Evolutionary conservation across 2,113 vertebrate genomes (phyloP), one percentile per base, ranked within the genome.

Genomic region (Eidolon helvum): DNA sequence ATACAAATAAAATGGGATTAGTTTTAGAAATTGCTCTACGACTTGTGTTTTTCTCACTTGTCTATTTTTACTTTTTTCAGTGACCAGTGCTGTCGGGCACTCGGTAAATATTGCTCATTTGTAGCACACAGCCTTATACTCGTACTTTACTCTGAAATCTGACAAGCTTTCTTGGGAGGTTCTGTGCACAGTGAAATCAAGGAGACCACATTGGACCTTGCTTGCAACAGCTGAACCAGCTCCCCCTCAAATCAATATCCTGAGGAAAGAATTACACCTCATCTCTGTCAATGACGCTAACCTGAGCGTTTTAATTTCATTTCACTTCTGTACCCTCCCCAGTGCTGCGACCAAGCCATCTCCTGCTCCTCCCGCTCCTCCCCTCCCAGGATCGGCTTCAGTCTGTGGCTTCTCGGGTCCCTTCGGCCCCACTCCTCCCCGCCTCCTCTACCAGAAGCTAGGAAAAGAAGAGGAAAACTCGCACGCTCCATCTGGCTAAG

Each of bases 161-260:
- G 15, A 0, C 4, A 24, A 40, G 38, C 68, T 18, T 65, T 40
- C 45, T 43, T 43, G 35, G 45, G n/a, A 77, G 22, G 43, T 63
- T 65, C 50, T 22, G 1, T 18, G 21, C 53, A 38, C 38, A 48
- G 30, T 38, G 74, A 87, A 38, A 59, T 48, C 14, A 77, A 74
- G 50, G 53, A 65, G 66, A 14, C 71, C 26, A 8, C 15, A 30
- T 0, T 5, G 4, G 65, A 43, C 45, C 24, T 10, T 1, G 10
- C 22, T 16, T 9, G 35, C 0, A 3, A 30, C 71, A 53, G 35
- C 19, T 1, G 45, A 63, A 10, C 38, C 28, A 55, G 72, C 87
- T 99, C 99, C 99, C 96, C 10, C 45, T 45, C 22, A 19, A 45
- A 8, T 28, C 3, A 50, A 1, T 2, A 10, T 0, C 12, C 45